Conservation (phyloP, 2,797 vertebrate genomes). For the Rhincodon typus region DNA sequence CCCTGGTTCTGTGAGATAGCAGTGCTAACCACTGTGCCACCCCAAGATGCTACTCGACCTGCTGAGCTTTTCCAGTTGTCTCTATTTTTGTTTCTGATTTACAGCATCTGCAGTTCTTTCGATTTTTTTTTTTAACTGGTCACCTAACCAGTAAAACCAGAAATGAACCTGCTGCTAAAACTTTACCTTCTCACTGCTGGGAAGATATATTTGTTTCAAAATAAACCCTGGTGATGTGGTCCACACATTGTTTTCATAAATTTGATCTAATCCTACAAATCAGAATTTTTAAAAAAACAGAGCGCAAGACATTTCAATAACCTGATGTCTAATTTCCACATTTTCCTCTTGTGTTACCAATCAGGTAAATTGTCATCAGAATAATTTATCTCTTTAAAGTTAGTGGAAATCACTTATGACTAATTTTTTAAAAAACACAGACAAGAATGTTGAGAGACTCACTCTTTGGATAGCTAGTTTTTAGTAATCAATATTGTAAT, state of each 20-base stretch:
- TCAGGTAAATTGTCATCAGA: background rate
- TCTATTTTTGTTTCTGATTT: too few relatives aligned
- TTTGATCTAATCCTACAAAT: background rate
- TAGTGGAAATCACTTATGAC: background rate
- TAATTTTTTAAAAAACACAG: background rate
- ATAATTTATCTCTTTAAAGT: background rate
- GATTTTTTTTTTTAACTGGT: background rate
- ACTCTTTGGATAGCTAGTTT: conserved; percentile 7
- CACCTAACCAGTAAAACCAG: background rate
- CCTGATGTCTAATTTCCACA: background rate
- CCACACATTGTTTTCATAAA: background rate
- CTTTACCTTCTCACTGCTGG: background rate
- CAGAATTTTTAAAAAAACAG: background rate
- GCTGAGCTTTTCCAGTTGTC: too few relatives aligned
- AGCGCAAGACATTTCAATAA: background rate
- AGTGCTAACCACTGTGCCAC: too few relatives aligned
- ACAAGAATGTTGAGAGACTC: background rate
- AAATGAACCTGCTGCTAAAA: background rate
- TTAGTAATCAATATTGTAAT: background rate
- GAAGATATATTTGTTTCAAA: background rate
- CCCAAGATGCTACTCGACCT: too few relatives aligned
- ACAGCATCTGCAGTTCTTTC: too few relatives aligned
- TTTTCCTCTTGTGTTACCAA: background rate
- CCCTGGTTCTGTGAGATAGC: too few relatives aligned
- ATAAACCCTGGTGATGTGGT: background rate